Evolutionary conservation across 2,888 invertebrate genomes (phyloP).

Genomic region (Ophion costatus): DNA sequence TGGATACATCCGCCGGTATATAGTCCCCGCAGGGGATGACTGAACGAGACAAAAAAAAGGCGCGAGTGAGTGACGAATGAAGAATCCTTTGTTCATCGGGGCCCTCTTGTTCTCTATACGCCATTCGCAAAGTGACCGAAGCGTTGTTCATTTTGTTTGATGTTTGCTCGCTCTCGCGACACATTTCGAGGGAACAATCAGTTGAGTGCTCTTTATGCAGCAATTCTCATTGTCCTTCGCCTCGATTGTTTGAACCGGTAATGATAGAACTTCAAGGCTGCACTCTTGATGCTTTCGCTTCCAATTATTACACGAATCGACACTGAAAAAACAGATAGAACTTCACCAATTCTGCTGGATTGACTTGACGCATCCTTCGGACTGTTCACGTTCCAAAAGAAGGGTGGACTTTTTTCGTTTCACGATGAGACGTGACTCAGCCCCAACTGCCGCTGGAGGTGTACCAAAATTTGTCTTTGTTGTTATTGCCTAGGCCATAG

Average conservation of each 20-base stretch:
- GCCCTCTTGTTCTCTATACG: constrained; percentile 35
- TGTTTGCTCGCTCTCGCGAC: constrained; percentile 12
- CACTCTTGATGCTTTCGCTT: neutral
- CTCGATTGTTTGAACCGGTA: neutral
- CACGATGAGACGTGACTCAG: too few relatives aligned
- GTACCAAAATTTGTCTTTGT: neutral
- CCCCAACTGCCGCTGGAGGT: neutral
- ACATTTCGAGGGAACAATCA: neutral
- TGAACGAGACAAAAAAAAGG: constrained; percentile 38
- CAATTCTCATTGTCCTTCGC: neutral
- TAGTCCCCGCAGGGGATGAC: constrained; percentile 37
- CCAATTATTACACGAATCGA: neutral
- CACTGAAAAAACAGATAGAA: neutral
- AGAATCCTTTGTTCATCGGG: constrained; percentile 34
- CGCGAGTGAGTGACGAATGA: constrained; percentile 47
- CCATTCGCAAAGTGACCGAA: constrained; percentile 45
- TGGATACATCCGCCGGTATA: constrained; percentile 60
- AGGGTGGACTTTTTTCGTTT: neutral
- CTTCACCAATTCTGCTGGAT: neutral
- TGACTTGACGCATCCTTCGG: neutral
- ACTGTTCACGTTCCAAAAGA: neutral
- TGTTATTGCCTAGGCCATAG: neutral
- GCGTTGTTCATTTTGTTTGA: constrained; percentile 14
- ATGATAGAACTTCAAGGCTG: neutral
- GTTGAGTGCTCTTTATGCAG: neutral